A percentile compares a stretch with the other conserved stretches of the same genome.
These are phyloP conservation scores for Cheilosia urbana DNA, from an alignment of 2,888 invertebrate genomes.

Conservation along the genomic window DNA sequence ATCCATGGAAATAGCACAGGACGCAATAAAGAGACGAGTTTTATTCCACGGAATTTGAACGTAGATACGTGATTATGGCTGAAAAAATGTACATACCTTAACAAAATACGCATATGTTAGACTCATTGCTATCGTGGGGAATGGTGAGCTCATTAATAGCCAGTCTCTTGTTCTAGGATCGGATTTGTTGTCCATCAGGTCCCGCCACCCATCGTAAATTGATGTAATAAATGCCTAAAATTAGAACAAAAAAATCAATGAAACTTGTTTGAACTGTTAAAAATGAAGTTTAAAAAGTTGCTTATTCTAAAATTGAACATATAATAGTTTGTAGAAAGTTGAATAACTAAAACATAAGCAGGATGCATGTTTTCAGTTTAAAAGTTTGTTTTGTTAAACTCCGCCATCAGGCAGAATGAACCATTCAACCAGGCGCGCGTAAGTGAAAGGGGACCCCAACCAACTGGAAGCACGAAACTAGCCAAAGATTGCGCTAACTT, in stretches of 20 bases:
- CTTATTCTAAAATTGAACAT: neutral
- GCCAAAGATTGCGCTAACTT: no score
- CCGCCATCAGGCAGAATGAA: no score
- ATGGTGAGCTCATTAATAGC: conserved; percentile 92
- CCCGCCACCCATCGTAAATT: conserved; percentile 84
- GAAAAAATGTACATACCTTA: conserved; percentile 84
- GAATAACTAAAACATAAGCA: no score
- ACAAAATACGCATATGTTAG: conserved; percentile 90
- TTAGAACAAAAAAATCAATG: conserved; percentile 56
- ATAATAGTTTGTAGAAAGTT: neutral
- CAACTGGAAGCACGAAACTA: no score
- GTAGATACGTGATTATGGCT: neutral
- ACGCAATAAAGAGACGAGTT: conserved; percentile 31
- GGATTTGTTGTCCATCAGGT: conserved; percentile 93
- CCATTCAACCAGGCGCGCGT: no score
- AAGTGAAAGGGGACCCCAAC: no score
- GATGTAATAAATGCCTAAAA: conserved; percentile 82
- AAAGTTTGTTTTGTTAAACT: no score
- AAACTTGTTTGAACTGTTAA: conserved; percentile 19
- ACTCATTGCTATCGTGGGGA: conserved; percentile 91
- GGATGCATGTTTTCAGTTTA: no score
- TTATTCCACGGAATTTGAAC: conserved; percentile 11
- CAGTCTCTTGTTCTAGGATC: conserved; percentile 92
- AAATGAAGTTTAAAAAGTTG: neutral
- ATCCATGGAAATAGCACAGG: conserved; percentile 27